Conservation (phyloP, 2,113 vertebrate genomes). For the Thinocorus orbignyianus region DNA sequence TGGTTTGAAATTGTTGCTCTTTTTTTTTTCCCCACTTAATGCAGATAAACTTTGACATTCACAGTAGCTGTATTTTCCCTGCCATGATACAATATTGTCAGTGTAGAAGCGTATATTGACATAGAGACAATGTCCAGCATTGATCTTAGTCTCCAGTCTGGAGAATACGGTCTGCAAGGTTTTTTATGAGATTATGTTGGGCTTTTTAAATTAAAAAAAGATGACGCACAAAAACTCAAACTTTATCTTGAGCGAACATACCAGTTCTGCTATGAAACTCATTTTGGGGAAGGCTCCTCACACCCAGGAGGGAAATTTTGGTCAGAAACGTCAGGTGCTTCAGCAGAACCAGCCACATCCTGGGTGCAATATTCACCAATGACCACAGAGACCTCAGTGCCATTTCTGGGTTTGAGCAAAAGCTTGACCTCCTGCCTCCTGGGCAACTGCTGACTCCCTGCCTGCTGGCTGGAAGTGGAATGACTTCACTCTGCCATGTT, state of each 20-base stretch:
- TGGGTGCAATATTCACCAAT: not conserved
- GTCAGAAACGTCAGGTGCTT: not conserved
- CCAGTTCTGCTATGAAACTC: not conserved
- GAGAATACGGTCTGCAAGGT: not conserved
- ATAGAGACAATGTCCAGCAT: not conserved
- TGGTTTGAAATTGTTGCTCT: not conserved
- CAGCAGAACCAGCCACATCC: not conserved
- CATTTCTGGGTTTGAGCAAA: not conserved
- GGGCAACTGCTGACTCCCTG: not conserved
- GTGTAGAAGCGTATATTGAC: not conserved
- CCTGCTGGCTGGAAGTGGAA: not conserved
- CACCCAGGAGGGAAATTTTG: not conserved
- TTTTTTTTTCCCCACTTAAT: not conserved
- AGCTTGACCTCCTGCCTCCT: not conserved
- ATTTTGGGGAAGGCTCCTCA: not conserved
- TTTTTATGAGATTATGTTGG: not conserved
- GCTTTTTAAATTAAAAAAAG: not conserved
- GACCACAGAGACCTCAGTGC: fast-evolving
- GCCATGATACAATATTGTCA: not conserved
- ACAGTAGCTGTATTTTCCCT: not conserved
- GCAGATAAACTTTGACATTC: not conserved
- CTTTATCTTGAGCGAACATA: not conserved
- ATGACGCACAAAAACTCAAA: not conserved
- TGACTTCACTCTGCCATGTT: not conserved
- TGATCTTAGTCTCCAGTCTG: not conserved